Conservation (phyloP, 1,140 invertebrate genomes). For the Caenorhabditis latens region DNA sequence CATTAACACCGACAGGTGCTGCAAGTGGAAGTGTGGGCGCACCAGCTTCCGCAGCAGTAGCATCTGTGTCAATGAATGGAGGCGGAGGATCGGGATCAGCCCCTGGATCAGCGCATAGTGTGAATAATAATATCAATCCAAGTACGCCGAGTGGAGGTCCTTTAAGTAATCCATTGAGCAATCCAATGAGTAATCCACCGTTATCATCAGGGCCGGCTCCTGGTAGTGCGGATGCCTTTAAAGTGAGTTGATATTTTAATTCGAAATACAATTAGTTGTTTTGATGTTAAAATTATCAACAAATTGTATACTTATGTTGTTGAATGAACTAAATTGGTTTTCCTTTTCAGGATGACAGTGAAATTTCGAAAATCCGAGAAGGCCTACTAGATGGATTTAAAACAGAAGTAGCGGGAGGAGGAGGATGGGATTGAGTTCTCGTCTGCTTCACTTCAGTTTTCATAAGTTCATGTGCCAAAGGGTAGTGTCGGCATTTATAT, state of each 20-base stretch:
- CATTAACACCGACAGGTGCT: slow-evolving; percentile 18
- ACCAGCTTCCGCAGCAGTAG: background rate
- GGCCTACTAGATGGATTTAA: slow-evolving; percentile 40
- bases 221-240: slow-evolving; percentile 23
- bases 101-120: slow-evolving; percentile 33
- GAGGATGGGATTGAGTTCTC: slow-evolving; percentile 15
- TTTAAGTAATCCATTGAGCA: slow-evolving; percentile 32
- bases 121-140: slow-evolving; percentile 31
- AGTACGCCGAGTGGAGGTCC: slow-evolving; percentile 29
- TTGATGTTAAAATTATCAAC: too few species aligned
- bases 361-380: slow-evolving; percentile 46
- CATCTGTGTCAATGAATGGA: slow-evolving; percentile 20
- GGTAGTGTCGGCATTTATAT: slow-evolving; percentile 43
- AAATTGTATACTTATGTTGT: too few species aligned
- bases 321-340: too few species aligned
- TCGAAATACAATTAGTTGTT: too few species aligned
- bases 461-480: slow-evolving; percentile 15
- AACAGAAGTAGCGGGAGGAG: slow-evolving; percentile 1
- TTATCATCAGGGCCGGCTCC: slow-evolving; percentile 30
- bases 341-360: slow-evolving; percentile 41
- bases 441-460: background rate
- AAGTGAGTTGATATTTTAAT: background rate
- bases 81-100: slow-evolving; percentile 14
- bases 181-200: slow-evolving; percentile 36
- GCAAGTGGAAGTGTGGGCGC: background rate